A percentile compares a stretch with the other conserved stretches of the same genome.
Evolutionary conservation across 1,140 invertebrate genomes (phyloP).

Genomic region (Colletes latitarsis): DNA sequence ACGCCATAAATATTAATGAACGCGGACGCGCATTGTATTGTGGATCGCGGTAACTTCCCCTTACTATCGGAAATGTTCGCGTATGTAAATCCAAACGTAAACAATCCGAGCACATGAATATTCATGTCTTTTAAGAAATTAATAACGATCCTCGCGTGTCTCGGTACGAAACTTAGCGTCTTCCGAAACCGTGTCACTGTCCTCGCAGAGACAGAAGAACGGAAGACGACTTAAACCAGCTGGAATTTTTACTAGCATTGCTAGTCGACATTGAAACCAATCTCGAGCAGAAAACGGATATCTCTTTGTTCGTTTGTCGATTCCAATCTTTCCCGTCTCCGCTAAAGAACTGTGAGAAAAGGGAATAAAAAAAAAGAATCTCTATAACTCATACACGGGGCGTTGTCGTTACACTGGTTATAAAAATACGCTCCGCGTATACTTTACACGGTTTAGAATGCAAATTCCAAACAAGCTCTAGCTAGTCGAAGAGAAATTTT

Average conservation of each 20-base stretch:
- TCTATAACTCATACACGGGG: not conserved
- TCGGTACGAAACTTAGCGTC: not conserved
- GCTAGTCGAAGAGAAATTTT: not conserved
- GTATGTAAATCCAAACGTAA: not conserved
- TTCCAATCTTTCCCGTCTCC: too few relatives aligned
- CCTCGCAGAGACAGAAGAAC: too few relatives aligned
- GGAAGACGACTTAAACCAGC: too few relatives aligned
- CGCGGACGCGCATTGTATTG: not conserved
- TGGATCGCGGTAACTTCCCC: not conserved
- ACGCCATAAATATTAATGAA: not conserved
- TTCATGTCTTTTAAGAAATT: conserved; percentile 55
- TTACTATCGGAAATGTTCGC: not conserved
- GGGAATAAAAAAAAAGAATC: not conserved
- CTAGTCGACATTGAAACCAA: too few relatives aligned
- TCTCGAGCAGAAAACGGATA: too few relatives aligned
- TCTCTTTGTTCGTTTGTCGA: too few relatives aligned
- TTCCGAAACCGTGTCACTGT: too few relatives aligned
- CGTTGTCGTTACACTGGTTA: too few relatives aligned
- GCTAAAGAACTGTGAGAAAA: not conserved
- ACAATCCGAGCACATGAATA: conserved; percentile 43
- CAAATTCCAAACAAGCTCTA: not conserved
- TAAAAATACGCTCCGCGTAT: not conserved
- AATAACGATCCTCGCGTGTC: conserved; percentile 26
- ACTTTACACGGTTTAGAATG: not conserved
- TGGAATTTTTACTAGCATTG: too few relatives aligned